These are phyloP conservation scores for Acrocyrtus sp. DNA, from an alignment of 2,888 invertebrate genomes.

Conservation along the genomic window DNA sequence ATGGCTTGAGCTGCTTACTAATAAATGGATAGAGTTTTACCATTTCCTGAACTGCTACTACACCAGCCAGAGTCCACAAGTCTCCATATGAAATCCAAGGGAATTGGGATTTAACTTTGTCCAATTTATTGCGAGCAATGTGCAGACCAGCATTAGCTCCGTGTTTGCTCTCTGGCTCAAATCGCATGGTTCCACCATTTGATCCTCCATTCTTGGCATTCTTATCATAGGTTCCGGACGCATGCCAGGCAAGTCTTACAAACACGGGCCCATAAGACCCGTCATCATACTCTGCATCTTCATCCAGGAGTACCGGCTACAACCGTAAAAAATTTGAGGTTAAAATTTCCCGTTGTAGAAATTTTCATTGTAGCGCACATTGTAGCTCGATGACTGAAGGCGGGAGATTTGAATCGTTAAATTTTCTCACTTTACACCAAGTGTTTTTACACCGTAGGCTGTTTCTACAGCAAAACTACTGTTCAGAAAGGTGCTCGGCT, in stretches of 20 bases:
- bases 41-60: conserved; percentile 56
- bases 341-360: neutral
- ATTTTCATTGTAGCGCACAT: neutral
- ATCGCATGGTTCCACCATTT: conserved; percentile 51
- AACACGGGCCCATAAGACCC: conserved; percentile 55
- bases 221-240: conserved; percentile 57
- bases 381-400: no score
- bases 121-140: conserved; percentile 52
- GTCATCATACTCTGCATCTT: conserved; percentile 51
- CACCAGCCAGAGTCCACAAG: conserved; percentile 56
- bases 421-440: no score
- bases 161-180: conserved; percentile 53
- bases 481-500: no score
- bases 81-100: conserved; percentile 55
- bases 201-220: conserved; percentile 46
- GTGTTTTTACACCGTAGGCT: no score
- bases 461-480: no score
- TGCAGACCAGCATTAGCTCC: conserved; percentile 54
- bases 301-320: conserved; percentile 53
- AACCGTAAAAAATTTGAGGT: conserved; percentile 32
- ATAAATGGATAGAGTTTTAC: no score
- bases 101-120: conserved; percentile 51
- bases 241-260: conserved; percentile 54
- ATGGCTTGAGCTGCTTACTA: neutral
- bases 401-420: no score